Conservation (phyloP, 2,888 invertebrate genomes). For the Polydrusus pterygomalis region DNA sequence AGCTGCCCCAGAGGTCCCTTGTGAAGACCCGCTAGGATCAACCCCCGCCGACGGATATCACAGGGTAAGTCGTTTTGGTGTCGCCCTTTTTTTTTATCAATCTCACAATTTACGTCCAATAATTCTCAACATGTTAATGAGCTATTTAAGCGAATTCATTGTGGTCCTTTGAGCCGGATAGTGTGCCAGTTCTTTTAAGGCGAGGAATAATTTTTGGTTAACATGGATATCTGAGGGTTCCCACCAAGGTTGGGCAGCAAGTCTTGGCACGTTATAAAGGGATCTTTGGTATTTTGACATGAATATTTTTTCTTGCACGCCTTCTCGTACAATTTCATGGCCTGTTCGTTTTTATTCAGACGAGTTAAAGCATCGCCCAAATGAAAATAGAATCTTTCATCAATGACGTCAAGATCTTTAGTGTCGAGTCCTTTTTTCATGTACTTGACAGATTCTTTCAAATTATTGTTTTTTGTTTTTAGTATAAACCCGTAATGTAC, state of each 20-base stretch:
- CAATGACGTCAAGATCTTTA: constrained; percentile 80
- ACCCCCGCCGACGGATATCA: too few relatives aligned
- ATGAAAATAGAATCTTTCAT: constrained; percentile 89
- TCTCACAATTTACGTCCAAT: too few relatives aligned
- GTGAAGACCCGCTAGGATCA: too few relatives aligned
- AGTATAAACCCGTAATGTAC: constrained; percentile 86
- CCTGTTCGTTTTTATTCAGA: constrained; percentile 79
- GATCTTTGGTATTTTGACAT: constrained; percentile 88
- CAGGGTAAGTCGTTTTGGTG: too few relatives aligned
- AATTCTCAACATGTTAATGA: too few relatives aligned
- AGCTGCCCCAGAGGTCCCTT: too few relatives aligned
- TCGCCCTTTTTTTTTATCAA: too few relatives aligned
- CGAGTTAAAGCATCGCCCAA: constrained; percentile 87
- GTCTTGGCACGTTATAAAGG: constrained; percentile 85
- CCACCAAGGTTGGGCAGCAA: constrained; percentile 90
- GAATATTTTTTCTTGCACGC: constrained; percentile 78
- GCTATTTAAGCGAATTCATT: too few relatives aligned
- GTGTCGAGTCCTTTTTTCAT: constrained; percentile 83
- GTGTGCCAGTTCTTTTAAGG: constrained; percentile 84
- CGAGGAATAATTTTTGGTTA: constrained; percentile 76
- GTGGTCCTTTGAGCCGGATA: too few relatives aligned
- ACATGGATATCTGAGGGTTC: constrained; percentile 78
- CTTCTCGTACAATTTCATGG: constrained; percentile 78
- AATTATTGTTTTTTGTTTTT: constrained; percentile 80
- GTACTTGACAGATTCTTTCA: constrained; percentile 78